These are phyloP conservation scores for Sparidentex hasta DNA, from an alignment of 2,797 vertebrate genomes.

Conservation along the genomic window DNA sequence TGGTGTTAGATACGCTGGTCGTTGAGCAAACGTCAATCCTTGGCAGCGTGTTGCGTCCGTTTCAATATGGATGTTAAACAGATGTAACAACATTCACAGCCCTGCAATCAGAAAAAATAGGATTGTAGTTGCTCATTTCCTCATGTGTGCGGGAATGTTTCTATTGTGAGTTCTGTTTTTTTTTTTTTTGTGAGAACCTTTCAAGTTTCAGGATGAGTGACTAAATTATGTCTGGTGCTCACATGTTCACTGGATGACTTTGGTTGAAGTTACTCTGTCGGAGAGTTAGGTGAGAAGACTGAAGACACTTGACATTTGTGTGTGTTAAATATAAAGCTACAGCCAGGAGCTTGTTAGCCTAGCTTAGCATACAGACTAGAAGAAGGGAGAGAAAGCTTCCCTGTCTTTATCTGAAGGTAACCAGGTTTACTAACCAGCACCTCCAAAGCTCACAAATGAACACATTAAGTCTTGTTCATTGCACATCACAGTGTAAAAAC, in stretches of 20 bases:
- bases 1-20: slow-evolving; percentile 17
- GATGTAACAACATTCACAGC: slow-evolving; percentile 31
- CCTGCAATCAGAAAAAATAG: slow-evolving; percentile 46
- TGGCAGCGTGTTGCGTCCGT: slow-evolving; percentile 13
- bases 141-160: slow-evolving; percentile 4
- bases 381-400: neutral
- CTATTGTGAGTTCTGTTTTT: neutral
- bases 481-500: no score
- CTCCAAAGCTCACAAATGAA: neutral
- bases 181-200: slow-evolving; percentile 3
- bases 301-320: neutral
- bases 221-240: neutral
- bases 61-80: slow-evolving; percentile 39
- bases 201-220: neutral
- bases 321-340: neutral
- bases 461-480: neutral
- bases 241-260: neutral
- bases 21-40: slow-evolving; percentile 18
- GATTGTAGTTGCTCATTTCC: slow-evolving; percentile 31
- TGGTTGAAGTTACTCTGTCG: neutral
- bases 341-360: neutral
- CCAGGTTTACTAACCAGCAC: neutral
- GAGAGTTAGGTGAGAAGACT: neutral
- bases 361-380: neutral
- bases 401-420: neutral